Percentiles rank a stretch among this genome's conserved stretches.
These are phyloP conservation scores for Masnerella sp. DNA, from an alignment of 2,888 invertebrate genomes.

Conservation along the genomic window DNA sequence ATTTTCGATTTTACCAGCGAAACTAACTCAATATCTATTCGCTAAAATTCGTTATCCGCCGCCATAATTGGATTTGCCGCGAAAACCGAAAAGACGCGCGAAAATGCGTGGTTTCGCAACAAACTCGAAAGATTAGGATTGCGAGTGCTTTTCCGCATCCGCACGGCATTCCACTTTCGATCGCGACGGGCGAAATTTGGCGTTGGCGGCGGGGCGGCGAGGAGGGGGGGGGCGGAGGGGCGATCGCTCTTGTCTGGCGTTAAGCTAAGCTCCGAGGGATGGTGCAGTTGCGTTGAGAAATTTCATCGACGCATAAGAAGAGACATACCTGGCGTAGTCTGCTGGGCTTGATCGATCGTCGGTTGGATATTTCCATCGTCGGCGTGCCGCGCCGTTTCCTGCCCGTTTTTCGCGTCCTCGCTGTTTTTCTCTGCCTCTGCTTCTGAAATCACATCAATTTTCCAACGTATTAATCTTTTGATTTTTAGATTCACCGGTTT, in stretches of 20 bases:
- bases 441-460: constrained; percentile 40
- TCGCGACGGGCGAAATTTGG: constrained; percentile 26
- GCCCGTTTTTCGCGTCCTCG: constrained; percentile 56
- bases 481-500: no score
- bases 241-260: constrained; percentile 46
- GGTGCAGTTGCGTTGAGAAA: constrained; percentile 52
- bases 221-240: constrained; percentile 18
- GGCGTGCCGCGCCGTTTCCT: constrained; percentile 53
- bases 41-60: no score
- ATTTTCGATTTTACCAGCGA: no score
- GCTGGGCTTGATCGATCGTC: constrained; percentile 71
- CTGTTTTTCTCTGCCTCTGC: constrained; percentile 36
- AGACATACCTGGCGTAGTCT: constrained; percentile 70
- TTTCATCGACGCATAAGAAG: constrained; percentile 57
- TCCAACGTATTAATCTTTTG: constrained; percentile 13
- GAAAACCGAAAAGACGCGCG: neutral
- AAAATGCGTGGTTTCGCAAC: no score
- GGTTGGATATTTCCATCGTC: constrained; percentile 64
- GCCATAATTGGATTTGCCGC: constrained; percentile 7
- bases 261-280: constrained; percentile 49
- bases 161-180: constrained; percentile 34
- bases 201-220: constrained; percentile 10
- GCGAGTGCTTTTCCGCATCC: constrained; percentile 26
- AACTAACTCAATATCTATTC: no score
- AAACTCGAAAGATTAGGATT: constrained; percentile 8